Conservation (phyloP, 2,113 vertebrate species). For the Patagioenas fasciata region DNA sequence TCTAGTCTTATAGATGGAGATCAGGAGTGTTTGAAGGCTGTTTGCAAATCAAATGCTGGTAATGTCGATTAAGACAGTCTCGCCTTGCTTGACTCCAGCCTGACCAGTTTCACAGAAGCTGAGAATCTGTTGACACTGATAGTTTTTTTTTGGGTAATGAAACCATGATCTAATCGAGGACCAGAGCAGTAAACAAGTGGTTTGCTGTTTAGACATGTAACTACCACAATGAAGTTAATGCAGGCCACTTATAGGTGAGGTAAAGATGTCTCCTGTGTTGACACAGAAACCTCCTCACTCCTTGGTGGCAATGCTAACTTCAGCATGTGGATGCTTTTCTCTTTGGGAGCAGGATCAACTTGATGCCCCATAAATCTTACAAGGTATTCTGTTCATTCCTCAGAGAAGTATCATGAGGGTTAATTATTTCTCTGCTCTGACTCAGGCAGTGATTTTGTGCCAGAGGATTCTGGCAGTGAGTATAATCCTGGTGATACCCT, state of each 20-base stretch:
- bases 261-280: neutral
- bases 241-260: neutral
- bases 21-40: neutral
- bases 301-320: neutral
- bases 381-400: slow-evolving; percentile 45
- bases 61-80: neutral
- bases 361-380: neutral
- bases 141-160: neutral
- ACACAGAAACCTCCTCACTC: neutral
- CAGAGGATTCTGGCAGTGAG: slow-evolving; percentile 74
- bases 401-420: slow-evolving; percentile 66
- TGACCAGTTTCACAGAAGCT: slow-evolving; percentile 5
- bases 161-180: slow-evolving; percentile 31
- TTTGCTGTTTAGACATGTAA: slow-evolving; percentile 26
- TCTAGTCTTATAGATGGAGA: neutral
- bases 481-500: slow-evolving; percentile 62
- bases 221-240: neutral
- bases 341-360: slow-evolving; percentile 5
- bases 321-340: neutral
- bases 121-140: neutral
- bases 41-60: neutral
- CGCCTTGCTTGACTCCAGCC: neutral
- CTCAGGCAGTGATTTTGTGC: slow-evolving; percentile 72
- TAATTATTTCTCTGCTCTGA: slow-evolving; percentile 75
- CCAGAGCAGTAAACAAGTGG: neutral